phyloP scores from a whole-genome alignment of 2,888 invertebrate genomes.

The Pelosia muscerda region DNA sequence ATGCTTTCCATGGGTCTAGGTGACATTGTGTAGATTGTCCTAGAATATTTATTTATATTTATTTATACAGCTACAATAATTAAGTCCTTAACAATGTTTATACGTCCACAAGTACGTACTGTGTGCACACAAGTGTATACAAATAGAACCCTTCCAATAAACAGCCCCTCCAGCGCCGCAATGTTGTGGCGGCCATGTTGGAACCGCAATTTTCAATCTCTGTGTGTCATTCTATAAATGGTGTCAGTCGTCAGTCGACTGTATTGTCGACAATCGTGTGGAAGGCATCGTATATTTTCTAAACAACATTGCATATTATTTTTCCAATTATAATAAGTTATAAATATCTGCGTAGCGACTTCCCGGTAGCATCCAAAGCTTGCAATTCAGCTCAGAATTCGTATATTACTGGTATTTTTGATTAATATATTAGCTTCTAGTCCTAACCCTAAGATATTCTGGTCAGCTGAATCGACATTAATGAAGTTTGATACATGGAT shows the following conservation, averaged over 20 bases:
- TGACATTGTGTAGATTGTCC: too few species aligned
- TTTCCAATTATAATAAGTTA: background rate
- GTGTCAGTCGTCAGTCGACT: conserved; percentile 32
- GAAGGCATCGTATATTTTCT: background rate
- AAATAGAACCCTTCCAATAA: conserved; percentile 10
- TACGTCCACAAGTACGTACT: background rate
- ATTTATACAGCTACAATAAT: background rate
- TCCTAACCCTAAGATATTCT: background rate
- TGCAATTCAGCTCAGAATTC: background rate
- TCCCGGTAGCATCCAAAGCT: background rate
- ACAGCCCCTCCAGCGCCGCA: background rate
- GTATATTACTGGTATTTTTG: background rate
- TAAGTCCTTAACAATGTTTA: conserved; percentile 4
- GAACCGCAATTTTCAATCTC: conserved; percentile 51
- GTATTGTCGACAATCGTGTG: background rate
- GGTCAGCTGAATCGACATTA: too few species aligned
- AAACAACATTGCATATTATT: background rate
- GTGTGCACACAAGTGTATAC: background rate
- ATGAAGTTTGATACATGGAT: too few species aligned
- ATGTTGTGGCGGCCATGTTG: conserved; percentile 18
- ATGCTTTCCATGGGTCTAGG: too few species aligned
- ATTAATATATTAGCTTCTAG: background rate
- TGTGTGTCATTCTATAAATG: conserved; percentile 26
- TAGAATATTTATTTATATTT: too few species aligned
- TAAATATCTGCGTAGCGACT: background rate